Base-by-base conservation (phyloP, 2,888 invertebrate genomes). In the Noctua fimbriata region DNA sequence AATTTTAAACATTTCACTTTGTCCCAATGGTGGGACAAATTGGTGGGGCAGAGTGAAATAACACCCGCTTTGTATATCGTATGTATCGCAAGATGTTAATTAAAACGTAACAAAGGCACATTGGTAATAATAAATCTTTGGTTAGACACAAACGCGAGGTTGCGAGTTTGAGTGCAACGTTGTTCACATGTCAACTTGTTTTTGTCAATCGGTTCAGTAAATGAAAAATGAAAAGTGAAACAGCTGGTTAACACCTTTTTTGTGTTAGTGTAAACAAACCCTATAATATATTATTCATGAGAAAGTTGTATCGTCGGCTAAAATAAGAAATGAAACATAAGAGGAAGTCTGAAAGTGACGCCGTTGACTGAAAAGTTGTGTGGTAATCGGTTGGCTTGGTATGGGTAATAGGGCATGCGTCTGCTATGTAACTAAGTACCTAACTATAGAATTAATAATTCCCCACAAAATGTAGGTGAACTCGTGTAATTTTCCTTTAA, bases 41-140 rank as follows among this genome's bases (percentile, higher is more conserved):
- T 41, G n/a, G 14, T 66, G 3, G 66, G 14, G 41, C 16, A 41
- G 14, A 44, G 41, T 41, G 66, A n/a, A 41, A 41, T 66, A 66
- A 41, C 41, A 41, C 14, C 16, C 14, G 7, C 44, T 60, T 77
- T 63, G 66, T 55, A 32, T 76, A 71, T 44, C 49, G 63, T 73
- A 24, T 41, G 24, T 70, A 73, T 73, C 67, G 47, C 67, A 69
- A 77, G 24, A 55, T 47, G 74, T 82, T 82, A 86, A 83, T 84
- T 74, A 79, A 82, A 60, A 76, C 10, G 66, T 83, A 60, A 60
- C 69, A 75, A 41, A 77, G 55, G 12, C n/a, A 52, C 83, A 75
- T 65, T 82, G 60, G 32, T 63, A 36, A 36, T 72, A 74, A 86
- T 84, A 84, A 86, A 84, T 75, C 86, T 66, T 63, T 55, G 18